A percentile compares a stretch with the other conserved stretches of the same genome.
Conservation (phyloP, 2,888 invertebrate species). For the Ryuthela nishihirai region DNA sequence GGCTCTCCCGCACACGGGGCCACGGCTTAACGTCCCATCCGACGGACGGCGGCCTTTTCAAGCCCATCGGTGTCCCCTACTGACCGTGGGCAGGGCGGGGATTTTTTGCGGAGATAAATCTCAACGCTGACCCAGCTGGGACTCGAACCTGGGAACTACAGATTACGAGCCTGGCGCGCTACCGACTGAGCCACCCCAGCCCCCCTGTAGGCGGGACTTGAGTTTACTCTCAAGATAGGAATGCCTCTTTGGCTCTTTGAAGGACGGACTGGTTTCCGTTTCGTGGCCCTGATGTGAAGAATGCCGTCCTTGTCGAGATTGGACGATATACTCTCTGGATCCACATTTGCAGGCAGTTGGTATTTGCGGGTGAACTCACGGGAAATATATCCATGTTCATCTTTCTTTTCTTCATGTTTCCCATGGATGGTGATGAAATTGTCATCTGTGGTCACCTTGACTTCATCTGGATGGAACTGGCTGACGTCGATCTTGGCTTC, state of each 20-base stretch:
- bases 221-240: no score
- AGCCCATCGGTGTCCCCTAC: no score
- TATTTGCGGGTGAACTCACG: conserved; percentile 73
- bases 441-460: conserved; percentile 68
- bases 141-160: no score
- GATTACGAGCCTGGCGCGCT: no score
- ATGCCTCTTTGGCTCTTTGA: conserved; percentile 44
- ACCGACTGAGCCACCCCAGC: no score
- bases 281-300: conserved; percentile 54
- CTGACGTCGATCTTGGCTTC: conserved; percentile 61
- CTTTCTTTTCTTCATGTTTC: conserved; percentile 78
- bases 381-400: conserved; percentile 74
- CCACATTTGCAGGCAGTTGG: conserved; percentile 68
- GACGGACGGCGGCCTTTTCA: no score
- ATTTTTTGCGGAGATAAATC: no score
- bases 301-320: conserved; percentile 72
- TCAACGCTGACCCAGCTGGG: no score
- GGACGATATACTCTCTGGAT: conserved; percentile 67
- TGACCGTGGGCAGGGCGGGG: no score
- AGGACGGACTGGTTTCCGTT: conserved; percentile 42
- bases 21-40: no score
- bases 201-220: no score
- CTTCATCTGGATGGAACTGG: conserved; percentile 71
- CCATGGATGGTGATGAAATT: conserved; percentile 66
- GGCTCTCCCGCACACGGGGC: no score